phyloP scores from a whole-genome alignment of 2,113 vertebrate species.

The Bubo blakistoni region DNA sequence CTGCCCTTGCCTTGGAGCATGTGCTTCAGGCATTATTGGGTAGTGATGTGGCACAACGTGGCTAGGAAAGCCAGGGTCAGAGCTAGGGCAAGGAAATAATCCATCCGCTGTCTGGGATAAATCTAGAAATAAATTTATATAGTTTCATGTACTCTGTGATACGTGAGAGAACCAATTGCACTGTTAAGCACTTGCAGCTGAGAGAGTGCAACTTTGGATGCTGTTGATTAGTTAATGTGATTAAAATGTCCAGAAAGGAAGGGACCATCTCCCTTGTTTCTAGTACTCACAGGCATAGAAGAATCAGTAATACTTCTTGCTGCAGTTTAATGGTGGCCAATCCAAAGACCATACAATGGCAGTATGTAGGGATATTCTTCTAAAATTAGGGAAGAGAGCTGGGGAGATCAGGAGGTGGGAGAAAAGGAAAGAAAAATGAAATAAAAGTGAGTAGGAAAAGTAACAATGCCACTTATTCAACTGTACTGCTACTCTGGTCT shows the following conservation, averaged over 20 bases:
- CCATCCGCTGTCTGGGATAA: background rate
- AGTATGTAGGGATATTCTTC: background rate
- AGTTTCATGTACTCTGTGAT: background rate
- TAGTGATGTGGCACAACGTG: background rate
- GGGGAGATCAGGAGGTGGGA: background rate
- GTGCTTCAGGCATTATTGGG: background rate
- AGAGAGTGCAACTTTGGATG: background rate
- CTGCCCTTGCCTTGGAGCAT: background rate
- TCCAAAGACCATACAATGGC: background rate
- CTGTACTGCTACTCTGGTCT: background rate
- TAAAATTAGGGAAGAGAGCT: background rate
- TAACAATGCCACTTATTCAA: background rate
- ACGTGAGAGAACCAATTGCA: background rate
- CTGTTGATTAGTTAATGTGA: background rate
- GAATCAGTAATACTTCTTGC: background rate
- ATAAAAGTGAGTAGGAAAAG: background rate
- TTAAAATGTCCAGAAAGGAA: background rate
- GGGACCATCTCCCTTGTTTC: background rate
- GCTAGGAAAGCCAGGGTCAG: fast-evolving
- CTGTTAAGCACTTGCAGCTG: background rate
- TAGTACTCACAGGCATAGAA: background rate
- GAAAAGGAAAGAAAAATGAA: background rate
- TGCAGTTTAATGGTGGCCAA: background rate
- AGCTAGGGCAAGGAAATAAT: background rate
- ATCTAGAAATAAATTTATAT: background rate